Base-by-base conservation (phyloP, 2,797 vertebrate species). In the Mormyrus proboscirostris region DNA sequence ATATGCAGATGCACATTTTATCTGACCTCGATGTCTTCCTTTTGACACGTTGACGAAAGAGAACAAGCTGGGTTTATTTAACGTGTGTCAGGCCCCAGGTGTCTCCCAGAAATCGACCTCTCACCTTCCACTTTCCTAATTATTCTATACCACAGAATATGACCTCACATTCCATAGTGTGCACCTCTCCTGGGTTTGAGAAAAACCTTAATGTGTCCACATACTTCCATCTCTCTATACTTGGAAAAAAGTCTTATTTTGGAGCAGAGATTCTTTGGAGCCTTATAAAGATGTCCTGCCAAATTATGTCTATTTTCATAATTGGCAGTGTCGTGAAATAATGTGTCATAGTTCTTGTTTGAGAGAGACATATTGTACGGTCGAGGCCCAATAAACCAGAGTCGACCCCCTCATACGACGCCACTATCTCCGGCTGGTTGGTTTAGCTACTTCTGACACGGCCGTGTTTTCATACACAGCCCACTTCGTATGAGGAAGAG, bases 241-340 rank as follows among this genome's bases (percentile, higher is more conserved):
- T 82, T 88, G 25, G 3, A 51, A 57, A 76, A 49, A 83, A 8
- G 22, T 47, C 29, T 84, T 84, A 84, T 57, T 79, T 88, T 38
- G 69, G 57, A 89, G 55, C 55, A 47, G 33, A 50, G 12, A 84
- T 89, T 89, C 29, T 59, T 85, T 65, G 59, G 57, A 89, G 25
- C 55, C 47, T 22, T 86, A 50, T 89, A 65, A n/a, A 33, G 62
- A 73, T 19, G 49, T 86, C 19, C 47, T 76, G 82, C 59, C 62
- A 85, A 65, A 85, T 86, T 86, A 73, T 69, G 44, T 89, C 50
- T 41, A 25, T 53, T 69, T 73, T 86, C 47, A 87, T 86, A 29
- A 89, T 53, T 51, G 44, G 41, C 38, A 65, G 55, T 69, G 57
- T 44, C 4, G 25, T 73, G 83, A 86, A 89, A 86, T 62, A 33